Conservation (phyloP, 2,888 invertebrate species). For the Drosophila maculinotata region DNA sequence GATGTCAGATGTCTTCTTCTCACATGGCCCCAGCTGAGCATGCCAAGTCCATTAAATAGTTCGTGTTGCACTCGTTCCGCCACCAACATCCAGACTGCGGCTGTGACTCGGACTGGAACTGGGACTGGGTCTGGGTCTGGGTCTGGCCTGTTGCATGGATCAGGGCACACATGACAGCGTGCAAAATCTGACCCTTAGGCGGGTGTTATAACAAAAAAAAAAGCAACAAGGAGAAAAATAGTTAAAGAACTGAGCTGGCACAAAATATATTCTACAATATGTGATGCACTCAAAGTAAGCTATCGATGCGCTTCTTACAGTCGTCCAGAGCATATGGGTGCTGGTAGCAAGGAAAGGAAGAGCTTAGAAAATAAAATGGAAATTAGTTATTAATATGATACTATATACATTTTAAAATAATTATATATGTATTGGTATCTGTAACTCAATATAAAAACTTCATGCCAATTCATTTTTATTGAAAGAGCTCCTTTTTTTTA, state of each 20-base stretch:
- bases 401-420: no score
- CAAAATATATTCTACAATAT: conserved; percentile 30
- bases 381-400: no score
- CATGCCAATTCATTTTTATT: no score
- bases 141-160: conserved; percentile 42
- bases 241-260: conserved; percentile 8
- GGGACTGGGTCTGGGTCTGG: conserved; percentile 18
- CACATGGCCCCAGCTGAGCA: conserved; percentile 58
- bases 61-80: conserved; percentile 78
- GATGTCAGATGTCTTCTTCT: conserved; percentile 72
- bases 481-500: no score
- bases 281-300: conserved; percentile 40
- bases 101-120: conserved; percentile 12
- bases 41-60: conserved; percentile 76
- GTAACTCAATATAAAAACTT: no score
- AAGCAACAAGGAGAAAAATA: conserved; percentile 15
- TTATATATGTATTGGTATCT: no score
- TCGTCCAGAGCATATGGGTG: conserved; percentile 10
- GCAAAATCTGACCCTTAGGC: conserved; percentile 69
- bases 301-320: conserved; percentile 19
- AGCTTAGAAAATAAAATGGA: no score
- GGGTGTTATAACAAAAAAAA: conserved; percentile 38
- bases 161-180: conserved; percentile 71
- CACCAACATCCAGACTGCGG: conserved; percentile 3
- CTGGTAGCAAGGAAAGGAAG: no score